A percentile compares a stretch with the other conserved stretches of the same genome.
Conservation (phyloP, 1,140 invertebrate genomes). For the Aplysia californica region DNA sequence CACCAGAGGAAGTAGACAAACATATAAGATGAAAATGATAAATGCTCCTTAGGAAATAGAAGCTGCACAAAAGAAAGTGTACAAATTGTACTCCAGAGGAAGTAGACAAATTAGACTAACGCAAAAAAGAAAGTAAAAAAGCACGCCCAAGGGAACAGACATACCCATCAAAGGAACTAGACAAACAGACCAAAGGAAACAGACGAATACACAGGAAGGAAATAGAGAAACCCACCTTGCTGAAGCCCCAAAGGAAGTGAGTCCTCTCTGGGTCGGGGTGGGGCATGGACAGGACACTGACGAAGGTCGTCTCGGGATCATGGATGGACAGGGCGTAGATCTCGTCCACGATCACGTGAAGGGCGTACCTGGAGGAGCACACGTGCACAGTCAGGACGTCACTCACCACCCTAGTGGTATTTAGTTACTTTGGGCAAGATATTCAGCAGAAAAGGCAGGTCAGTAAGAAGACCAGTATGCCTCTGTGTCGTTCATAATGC, state of each 20-base stretch:
- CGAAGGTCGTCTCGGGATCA: constrained; percentile 36
- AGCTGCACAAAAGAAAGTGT: neutral
- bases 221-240: constrained; percentile 60
- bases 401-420: too few species aligned
- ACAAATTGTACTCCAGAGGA: neutral
- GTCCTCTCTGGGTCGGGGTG: constrained; percentile 45
- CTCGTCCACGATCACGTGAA: constrained; percentile 55
- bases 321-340: constrained; percentile 50
- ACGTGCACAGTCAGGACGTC: neutral
- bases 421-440: too few species aligned
- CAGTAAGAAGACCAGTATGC: too few species aligned
- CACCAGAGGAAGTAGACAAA: too few species aligned
- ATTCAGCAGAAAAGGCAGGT: too few species aligned
- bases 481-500: too few species aligned
- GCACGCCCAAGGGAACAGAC: neutral
- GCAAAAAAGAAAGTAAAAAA: neutral
- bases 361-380: constrained; percentile 37
- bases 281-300: constrained; percentile 44
- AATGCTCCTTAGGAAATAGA: neutral
- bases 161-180: too few species aligned
- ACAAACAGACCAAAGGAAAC: too few species aligned
- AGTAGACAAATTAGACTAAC: neutral
- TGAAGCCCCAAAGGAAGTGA: constrained; percentile 53
- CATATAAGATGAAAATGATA: too few species aligned
- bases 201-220: constrained; percentile 27